Percentiles rank a stretch among this genome's conserved stretches.
These are phyloP conservation scores for Micrastur ruficollis DNA, from an alignment of 2,797 vertebrate genomes.

Conservation along the genomic window DNA sequence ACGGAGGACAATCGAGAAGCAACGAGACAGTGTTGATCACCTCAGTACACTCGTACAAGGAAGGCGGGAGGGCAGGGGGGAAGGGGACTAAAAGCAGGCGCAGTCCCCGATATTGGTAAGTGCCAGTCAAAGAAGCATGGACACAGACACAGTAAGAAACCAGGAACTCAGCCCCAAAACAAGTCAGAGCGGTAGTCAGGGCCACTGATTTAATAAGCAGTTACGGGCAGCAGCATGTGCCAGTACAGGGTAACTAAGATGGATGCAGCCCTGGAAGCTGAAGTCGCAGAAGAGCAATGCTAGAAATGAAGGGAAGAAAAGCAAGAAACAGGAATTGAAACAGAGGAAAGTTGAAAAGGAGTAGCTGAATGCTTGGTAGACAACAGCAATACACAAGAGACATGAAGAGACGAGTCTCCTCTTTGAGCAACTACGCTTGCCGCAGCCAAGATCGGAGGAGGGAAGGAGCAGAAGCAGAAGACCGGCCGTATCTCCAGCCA, in stretches of 20 bases:
- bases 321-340: background rate
- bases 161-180: background rate
- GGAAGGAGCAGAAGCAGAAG: background rate
- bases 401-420: background rate
- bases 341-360: background rate
- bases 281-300: background rate
- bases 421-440: background rate
- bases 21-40: rapidly evolving
- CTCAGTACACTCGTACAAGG: background rate
- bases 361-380: background rate
- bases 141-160: background rate
- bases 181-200: background rate
- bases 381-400: background rate
- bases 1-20: rapidly evolving
- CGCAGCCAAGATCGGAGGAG: background rate
- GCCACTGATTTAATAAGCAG: background rate
- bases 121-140: background rate
- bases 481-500: background rate
- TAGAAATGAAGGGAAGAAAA: background rate
- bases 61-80: background rate
- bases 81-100: background rate
- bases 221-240: background rate
- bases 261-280: background rate
- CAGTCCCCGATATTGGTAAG: rapidly evolving
- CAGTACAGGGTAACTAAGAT: background rate